Evolutionary conservation across 2,888 invertebrate species (phyloP), one percentile per base, ranked within the genome.

Genomic region (Caenorhabditis wallacei): DNA sequence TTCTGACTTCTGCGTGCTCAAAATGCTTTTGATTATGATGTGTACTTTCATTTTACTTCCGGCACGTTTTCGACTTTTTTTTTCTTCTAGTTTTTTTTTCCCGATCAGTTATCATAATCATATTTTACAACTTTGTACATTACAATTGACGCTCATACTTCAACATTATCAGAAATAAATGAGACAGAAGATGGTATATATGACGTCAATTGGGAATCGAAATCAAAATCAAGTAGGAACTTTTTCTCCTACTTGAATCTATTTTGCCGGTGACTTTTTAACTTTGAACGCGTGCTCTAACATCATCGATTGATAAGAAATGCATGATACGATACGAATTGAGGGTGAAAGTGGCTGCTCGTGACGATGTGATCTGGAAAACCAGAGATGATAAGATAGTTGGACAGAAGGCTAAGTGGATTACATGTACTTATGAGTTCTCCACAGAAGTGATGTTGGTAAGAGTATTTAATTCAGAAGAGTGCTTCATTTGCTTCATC

Each of bases 401-500:
- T 22, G 72, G 37, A 61, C 63, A 40, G 68, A 61, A 76, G 59
- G 76, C 57, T 53, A 66, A 66, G 68, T 66, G 69, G 59, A 68
- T 76, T 76, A 68, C 57, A 68, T 53, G 61, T 56, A 70, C 70
- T 76, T 74, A 83, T 53, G 79, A 80, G 46, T 78, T 82, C 63
- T 86, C 85, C 10, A 80, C 84, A 70, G 74, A 63, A 66, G 72
- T 85, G 37, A 84, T 84, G 57, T 83, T 76, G 51, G 54, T 69
- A 43, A 86, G 56, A 18, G 84, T 72, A 68, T 86, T 84, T n/a
- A 86, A 54, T 54, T 86, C 86, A 1, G 82, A 75, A 7, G 78
- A 80, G 48, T 86, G 84, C 24, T 80, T 75, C 86, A 86, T 86
- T 37, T 84, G 86, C 26, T 82, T 86, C 72, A 84, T 83, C 1